A percentile compares a stretch with the other conserved stretches of the same genome.
Evolutionary conservation across 1,140 invertebrate species (phyloP).

Genomic region (Bombus superbus): DNA sequence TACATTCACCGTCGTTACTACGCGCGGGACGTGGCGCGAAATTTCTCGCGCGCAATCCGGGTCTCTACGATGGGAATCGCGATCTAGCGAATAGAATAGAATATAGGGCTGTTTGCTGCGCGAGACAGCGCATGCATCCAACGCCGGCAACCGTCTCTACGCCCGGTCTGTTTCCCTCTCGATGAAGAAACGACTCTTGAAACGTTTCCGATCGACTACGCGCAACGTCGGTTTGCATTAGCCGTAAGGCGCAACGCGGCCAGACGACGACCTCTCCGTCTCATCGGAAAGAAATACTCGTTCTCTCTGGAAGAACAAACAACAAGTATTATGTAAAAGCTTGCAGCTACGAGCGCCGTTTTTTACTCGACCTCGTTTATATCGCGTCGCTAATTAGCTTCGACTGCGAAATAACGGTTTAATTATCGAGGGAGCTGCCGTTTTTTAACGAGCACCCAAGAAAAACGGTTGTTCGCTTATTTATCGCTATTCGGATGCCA

Average conservation of each 20-base stretch:
- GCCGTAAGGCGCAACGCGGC: neutral
- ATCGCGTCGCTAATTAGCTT: constrained; percentile 36
- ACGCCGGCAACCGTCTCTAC: neutral
- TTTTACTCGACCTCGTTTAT: constrained; percentile 25
- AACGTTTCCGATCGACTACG: neutral
- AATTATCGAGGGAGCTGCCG: constrained; percentile 28
- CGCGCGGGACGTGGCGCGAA: constrained; percentile 56
- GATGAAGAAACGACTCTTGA: neutral
- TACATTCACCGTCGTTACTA: neutral
- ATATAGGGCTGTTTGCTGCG: constrained; percentile 70
- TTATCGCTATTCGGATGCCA: neutral
- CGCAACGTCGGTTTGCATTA: neutral
- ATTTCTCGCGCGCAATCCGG: constrained; percentile 67
- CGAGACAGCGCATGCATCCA: constrained; percentile 36
- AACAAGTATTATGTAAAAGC: constrained; percentile 3
- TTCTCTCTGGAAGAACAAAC: neutral
- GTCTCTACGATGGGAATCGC: constrained; percentile 70
- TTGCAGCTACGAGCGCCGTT: neutral
- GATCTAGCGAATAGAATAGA: constrained; percentile 67
- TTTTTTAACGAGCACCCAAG: constrained; percentile 11
- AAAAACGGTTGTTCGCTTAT: constrained; percentile 29
- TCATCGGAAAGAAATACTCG: neutral
- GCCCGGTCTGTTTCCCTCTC: neutral
- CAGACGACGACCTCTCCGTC: neutral
- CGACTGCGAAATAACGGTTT: constrained; percentile 25